Base-by-base conservation (phyloP, 2,888 invertebrate species). In the Polyommatus icarus region DNA sequence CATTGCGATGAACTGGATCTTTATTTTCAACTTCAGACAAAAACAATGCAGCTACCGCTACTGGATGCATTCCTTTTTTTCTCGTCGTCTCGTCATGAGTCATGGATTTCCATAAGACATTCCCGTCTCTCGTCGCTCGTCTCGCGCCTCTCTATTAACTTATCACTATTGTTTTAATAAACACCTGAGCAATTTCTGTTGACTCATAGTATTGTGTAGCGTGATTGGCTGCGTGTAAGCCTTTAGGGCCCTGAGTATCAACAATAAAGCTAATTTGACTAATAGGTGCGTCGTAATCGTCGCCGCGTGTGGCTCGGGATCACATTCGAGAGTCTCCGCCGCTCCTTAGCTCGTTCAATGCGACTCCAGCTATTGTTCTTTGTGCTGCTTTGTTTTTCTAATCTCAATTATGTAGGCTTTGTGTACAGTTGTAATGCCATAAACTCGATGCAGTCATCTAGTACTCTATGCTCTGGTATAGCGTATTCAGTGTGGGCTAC, bases 101-200 rank as follows among this genome's bases (percentile, higher is more conserved):
- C 92, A 91, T 85, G 83, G 84, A 79, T 81, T 72, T 81, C 84
- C 83, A 88, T 91, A 88, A 91, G 86, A 87, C 91, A 92, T 92
- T 91, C 91, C 83, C 87, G 87, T 88, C 90, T 90, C 89, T 86
- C 87, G 82, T 84, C 84, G 90, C 91, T 92, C 91, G 92, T 88
- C 85, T 84, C 89, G 88, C 90, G 87, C 90, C 88, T 90, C 88
- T 90, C 88, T 92, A 94, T 94, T 91, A 94, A 93, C 92, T 93
- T 94, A 94, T 94, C 93, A 92, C 93, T 90, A 94, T 94, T 94
- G 94, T 94, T 93, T 94, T 93, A 92, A 93, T 94, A 92, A 91
- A 93, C 91, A 91, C 90, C 86, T 85, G 85, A 85, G 90, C 90
- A 90, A 91, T 92, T 91, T 92, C 85, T 89, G 93, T 87, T 94